A percentile compares a stretch with the other conserved stretches of the same genome.
These are phyloP conservation scores for Pandion haliaetus DNA, from an alignment of 2,113 vertebrate genomes.

Conservation along the genomic window DNA sequence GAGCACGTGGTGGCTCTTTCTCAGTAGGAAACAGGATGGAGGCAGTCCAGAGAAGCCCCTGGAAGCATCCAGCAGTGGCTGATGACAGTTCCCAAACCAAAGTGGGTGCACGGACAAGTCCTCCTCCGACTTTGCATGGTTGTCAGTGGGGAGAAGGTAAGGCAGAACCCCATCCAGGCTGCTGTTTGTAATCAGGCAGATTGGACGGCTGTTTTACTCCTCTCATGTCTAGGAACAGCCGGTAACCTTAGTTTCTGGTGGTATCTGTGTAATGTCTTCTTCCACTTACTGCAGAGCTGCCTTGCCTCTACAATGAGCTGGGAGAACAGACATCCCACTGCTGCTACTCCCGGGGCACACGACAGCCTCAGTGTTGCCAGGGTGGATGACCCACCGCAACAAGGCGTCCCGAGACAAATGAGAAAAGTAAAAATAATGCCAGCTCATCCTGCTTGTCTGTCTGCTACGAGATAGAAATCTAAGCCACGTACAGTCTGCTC, in stretches of 20 bases:
- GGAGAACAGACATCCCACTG: neutral
- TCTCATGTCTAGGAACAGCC: neutral
- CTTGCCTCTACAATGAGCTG: rapidly evolving
- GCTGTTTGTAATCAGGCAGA: neutral
- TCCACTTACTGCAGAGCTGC: neutral
- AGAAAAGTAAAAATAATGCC: neutral
- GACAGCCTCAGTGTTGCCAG: neutral
- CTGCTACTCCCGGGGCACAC: neutral
- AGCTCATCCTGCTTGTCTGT: neutral
- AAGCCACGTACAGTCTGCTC: neutral
- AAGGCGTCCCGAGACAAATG: neutral
- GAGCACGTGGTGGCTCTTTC: neutral
- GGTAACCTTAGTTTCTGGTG: neutral
- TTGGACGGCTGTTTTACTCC: neutral
- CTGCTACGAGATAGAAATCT: neutral
- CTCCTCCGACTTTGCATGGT: neutral
- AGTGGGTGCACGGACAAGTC: neutral
- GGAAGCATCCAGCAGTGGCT: neutral
- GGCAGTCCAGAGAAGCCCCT: neutral
- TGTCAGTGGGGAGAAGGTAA: neutral
- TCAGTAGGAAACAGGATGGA: neutral
- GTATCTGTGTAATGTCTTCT: neutral
- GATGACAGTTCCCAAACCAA: neutral
- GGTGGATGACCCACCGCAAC: neutral
- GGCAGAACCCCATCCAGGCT: neutral